A percentile compares a stretch with the other conserved stretches of the same genome.
Conservation (phyloP, 2,888 invertebrate species). For the Megamerina dolium region DNA sequence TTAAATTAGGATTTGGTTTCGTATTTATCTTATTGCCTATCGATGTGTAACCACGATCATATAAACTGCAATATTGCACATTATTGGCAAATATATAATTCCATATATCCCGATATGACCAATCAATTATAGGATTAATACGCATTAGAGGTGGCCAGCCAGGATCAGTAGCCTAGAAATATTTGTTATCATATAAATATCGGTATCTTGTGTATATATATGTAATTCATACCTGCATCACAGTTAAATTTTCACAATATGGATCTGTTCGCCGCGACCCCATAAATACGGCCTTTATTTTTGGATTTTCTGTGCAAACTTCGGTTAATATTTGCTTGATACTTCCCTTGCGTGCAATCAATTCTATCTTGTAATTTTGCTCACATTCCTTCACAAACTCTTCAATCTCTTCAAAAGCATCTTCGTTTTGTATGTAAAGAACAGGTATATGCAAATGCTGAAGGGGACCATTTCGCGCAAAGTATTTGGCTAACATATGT, state of each 20-base stretch:
- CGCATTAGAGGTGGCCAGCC: slow-evolving; percentile 88
- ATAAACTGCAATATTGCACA: slow-evolving; percentile 86
- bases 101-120: slow-evolving; percentile 92
- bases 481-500: slow-evolving; percentile 54
- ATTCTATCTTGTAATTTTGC: slow-evolving; percentile 65
- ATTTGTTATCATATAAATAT: neutral
- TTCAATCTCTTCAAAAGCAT: slow-evolving; percentile 82
- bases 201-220: neutral
- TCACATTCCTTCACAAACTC: slow-evolving; percentile 70
- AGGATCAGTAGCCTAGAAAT: slow-evolving; percentile 68
- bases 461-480: slow-evolving; percentile 35
- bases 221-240: slow-evolving; percentile 58
- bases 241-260: slow-evolving; percentile 59
- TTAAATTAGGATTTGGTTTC: slow-evolving; percentile 67
- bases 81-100: slow-evolving; percentile 68
- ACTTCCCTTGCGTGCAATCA: slow-evolving; percentile 62
- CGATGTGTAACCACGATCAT: slow-evolving; percentile 88
- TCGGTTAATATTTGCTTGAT: slow-evolving; percentile 66
- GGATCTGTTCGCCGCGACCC: slow-evolving; percentile 89
- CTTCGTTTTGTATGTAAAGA: slow-evolving; percentile 75
- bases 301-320: slow-evolving; percentile 55
- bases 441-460: slow-evolving; percentile 53
- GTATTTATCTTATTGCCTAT: slow-evolving; percentile 79
- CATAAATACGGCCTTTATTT: slow-evolving; percentile 82
- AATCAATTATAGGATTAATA: slow-evolving; percentile 84